Evolutionary conservation across 2,797 vertebrate species (phyloP), one percentile per base, ranked within the genome.

Genomic region (Alauda arvensis): DNA sequence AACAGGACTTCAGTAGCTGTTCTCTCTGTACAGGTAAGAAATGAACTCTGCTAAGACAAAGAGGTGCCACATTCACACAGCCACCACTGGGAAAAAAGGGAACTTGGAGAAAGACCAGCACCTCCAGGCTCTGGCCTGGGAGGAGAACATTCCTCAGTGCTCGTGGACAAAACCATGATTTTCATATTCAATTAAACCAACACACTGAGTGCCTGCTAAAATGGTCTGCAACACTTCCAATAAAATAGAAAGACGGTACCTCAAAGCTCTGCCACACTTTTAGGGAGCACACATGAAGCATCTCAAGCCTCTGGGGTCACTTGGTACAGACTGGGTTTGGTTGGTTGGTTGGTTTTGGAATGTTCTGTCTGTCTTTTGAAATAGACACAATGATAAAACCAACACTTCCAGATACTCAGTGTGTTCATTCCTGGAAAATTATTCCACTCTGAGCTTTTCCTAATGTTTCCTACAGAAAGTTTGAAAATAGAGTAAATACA

Each of bases 321-420:
- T 37, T 48, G 8, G 2, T 4, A 0, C 14, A 42, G 25, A 17
- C 12, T 37, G 33, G 37, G 0, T 8, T n/a, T 9, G 40, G 9
- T 31, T 31, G 25, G 9, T 31, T 31, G 25, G 6, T 45, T 71
- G 33, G 18, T 28, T 29, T 33, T 52, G 12, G n/a, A 10, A 59
- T 63, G 74, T 71, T 75, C 18, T 63, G 74, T 71, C 72, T 20
- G 16, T n/a, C 56, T 71, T 45, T 70, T 37, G 37, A 77, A 79
- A 70, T 6, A 56, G 28, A 62, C 10, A 69, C 28, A 19, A n/a
- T 13, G 34, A 65, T 3, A 81, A 70, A 83, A 65, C 4, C 4
- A n/a, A 63, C 31, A 37, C 24, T 33, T 56, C 57, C n/a, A 77
- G 46, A 49, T 25, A 31, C 0, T 8, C 34, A 9, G 12, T 2